phyloP scores from a whole-genome alignment of 2,888 invertebrate genomes.

The Ferrisia virgata region DNA sequence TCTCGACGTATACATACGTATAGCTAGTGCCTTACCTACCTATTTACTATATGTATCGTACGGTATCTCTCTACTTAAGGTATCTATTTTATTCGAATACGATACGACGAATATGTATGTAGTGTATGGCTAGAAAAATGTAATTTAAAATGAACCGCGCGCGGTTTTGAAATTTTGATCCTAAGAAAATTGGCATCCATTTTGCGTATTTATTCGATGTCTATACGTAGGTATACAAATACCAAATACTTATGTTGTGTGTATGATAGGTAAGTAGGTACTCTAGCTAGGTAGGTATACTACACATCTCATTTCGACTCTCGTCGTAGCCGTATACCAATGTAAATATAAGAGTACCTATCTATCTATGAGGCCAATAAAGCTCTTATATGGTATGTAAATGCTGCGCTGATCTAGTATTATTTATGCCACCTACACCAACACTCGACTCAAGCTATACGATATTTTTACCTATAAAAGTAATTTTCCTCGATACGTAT shows the following conservation, averaged over 20 bases:
- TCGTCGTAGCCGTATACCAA: too few relatives aligned
- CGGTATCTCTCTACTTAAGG: too few relatives aligned
- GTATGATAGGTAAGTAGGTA: not conserved
- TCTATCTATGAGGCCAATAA: not conserved
- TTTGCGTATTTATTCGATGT: slow-evolving; percentile 6
- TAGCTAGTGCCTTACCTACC: too few relatives aligned
- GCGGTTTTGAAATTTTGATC: slow-evolving; percentile 26
- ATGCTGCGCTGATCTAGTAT: not conserved
- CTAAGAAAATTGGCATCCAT: slow-evolving; percentile 19
- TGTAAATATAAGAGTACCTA: too few relatives aligned
- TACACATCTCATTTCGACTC: too few relatives aligned
- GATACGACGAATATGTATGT: not conserved
- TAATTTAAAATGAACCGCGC: slow-evolving; percentile 2
- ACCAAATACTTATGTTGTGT: not conserved
- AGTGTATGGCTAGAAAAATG: not conserved
- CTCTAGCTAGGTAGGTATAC: too few relatives aligned
- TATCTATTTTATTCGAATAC: too few relatives aligned
- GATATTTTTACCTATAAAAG: not conserved
- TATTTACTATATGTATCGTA: too few relatives aligned
- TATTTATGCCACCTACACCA: not conserved
- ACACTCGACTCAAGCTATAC: not conserved
- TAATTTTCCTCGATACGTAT: not conserved
- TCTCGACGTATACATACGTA: not conserved
- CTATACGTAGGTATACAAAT: too few relatives aligned
- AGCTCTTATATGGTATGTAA: not conserved